Conservation (phyloP, 35 echinoderm and acorn worm species). For the Holothuria glaberrima region DNA sequence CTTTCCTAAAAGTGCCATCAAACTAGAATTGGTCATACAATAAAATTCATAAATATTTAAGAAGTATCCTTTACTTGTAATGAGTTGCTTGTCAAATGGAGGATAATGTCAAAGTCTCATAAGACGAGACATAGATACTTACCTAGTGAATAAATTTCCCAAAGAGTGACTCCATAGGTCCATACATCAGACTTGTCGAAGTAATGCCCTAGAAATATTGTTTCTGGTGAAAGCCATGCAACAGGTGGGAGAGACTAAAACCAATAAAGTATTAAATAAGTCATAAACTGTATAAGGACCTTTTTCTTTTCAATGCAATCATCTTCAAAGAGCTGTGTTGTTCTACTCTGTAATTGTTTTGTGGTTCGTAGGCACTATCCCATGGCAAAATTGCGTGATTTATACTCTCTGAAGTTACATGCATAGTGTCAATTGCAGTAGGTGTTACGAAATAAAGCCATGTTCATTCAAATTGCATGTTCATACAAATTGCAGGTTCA, state of each 20-base stretch:
- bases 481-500: too few species aligned
- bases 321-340: too few species aligned
- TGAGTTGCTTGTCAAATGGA: not conserved
- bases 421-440: too few species aligned
- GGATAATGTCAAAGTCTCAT: not conserved
- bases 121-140: not conserved
- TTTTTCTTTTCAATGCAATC: too few species aligned
- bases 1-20: not conserved
- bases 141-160: constrained; percentile 54
- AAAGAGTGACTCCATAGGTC: constrained; percentile 18
- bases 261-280: not conserved
- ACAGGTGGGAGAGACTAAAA: constrained; percentile 26
- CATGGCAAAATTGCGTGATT: too few species aligned
- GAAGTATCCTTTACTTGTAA: not conserved
- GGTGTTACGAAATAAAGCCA: too few species aligned
- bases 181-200: constrained; percentile 36
- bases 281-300: too few species aligned
- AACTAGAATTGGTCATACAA: not conserved
- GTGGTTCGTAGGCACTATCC: too few species aligned
- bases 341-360: too few species aligned
- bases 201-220: constrained; percentile 14
- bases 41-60: not conserved
- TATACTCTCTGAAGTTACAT: too few species aligned
- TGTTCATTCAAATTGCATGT: too few species aligned
- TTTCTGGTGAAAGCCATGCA: constrained; percentile 39